These are phyloP conservation scores for Neoarius graeffei DNA, from an alignment of 2,113 vertebrate genomes.

Conservation along the genomic window DNA sequence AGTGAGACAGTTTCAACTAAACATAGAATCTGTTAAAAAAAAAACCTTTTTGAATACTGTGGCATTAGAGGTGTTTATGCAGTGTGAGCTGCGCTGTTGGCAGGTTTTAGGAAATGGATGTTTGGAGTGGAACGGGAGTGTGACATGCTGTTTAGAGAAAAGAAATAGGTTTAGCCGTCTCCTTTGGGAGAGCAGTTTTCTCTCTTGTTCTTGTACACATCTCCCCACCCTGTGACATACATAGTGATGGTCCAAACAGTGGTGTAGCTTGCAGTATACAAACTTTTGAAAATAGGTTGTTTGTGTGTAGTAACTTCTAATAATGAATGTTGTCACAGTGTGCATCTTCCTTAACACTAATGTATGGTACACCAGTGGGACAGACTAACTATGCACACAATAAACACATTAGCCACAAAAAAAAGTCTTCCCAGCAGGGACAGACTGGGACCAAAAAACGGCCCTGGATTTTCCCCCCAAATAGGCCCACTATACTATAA, in stretches of 20 bases:
- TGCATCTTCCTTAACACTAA: background rate
- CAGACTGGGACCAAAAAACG: no score
- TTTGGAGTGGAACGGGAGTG: constrained; percentile 1
- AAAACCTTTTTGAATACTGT: background rate
- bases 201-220: background rate
- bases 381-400: background rate
- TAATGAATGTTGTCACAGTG: background rate
- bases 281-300: background rate
- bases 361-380: background rate
- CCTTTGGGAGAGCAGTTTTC: background rate
- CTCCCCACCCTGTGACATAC: background rate
- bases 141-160: constrained; percentile 18
- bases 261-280: background rate
- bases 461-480: no score
- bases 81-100: background rate
- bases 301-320: background rate
- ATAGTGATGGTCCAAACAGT: background rate
- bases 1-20: background rate
- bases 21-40: background rate
- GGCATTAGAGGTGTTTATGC: background rate
- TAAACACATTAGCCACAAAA: no score
- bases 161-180: constrained; percentile 15
- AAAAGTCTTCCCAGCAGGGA: no score
- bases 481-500: no score
- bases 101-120: constrained; percentile 5